A percentile compares a stretch with the other conserved stretches of the same genome.
phyloP scores from a whole-genome alignment of 2,888 invertebrate genomes.

The Cosmia pyralina region DNA sequence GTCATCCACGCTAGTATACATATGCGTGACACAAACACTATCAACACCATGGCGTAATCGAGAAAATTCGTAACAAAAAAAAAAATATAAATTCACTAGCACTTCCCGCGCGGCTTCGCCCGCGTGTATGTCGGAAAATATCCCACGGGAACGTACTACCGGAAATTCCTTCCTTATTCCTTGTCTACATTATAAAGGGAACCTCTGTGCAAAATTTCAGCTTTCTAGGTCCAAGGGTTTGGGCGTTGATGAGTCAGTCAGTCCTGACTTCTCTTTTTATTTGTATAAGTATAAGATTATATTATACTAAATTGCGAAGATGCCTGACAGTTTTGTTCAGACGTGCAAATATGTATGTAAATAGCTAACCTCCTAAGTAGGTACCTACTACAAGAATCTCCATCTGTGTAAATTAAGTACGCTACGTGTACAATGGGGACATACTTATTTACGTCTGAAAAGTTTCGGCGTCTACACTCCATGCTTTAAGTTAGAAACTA shows the following conservation, averaged over 20 bases:
- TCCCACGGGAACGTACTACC: no score
- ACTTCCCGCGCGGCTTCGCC: no score
- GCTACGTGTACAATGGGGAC: not conserved
- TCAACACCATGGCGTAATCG: not conserved
- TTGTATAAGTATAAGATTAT: no score
- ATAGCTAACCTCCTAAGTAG: not conserved
- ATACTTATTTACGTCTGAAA: not conserved
- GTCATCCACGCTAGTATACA: constrained; percentile 46
- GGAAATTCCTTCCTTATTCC: no score
- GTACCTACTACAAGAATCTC: not conserved
- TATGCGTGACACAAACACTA: constrained; percentile 42
- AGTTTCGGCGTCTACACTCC: not conserved
- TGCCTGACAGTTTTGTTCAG: not conserved
- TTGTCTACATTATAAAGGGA: no score
- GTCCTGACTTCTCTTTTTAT: no score
- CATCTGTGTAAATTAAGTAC: constrained; percentile 4
- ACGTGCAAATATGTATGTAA: not conserved
- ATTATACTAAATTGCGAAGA: no score
- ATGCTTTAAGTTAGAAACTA: not conserved
- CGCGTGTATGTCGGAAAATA: no score
- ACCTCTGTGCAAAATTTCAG: no score
- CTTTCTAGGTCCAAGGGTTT: no score
- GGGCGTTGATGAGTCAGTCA: no score
- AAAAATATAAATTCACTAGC: no score
- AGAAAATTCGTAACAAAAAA: not conserved